A percentile compares a stretch with the other conserved stretches of the same genome.
phyloP scores from a whole-genome alignment of 2,113 vertebrate genomes.

The Microcebus murinus region DNA sequence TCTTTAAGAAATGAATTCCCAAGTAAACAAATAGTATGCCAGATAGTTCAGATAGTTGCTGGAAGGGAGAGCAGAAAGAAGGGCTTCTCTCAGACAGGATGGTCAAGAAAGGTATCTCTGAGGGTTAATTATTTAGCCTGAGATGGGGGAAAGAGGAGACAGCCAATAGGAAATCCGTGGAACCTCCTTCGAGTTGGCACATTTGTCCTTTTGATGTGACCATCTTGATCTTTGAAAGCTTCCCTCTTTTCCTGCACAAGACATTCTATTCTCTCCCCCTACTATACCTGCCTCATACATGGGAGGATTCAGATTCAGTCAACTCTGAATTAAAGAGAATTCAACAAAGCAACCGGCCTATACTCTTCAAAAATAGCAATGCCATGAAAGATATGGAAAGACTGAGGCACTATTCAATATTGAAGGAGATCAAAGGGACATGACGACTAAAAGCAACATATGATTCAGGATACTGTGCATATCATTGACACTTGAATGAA shows the following conservation, averaged over 20 bases:
- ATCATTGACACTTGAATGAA: background rate
- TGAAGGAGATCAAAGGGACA: background rate
- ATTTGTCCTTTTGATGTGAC: background rate
- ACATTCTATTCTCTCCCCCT: background rate
- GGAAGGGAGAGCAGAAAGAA: background rate
- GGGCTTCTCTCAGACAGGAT: background rate
- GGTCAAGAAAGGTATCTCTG: background rate
- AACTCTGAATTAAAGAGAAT: background rate
- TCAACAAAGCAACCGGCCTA: background rate
- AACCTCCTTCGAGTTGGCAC: background rate
- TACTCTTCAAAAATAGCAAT: background rate
- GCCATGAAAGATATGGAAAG: background rate
- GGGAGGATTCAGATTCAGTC: no score
- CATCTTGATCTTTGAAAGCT: background rate
- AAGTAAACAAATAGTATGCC: background rate
- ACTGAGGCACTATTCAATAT: background rate
- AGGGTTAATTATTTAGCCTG: background rate
- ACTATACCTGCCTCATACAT: background rate
- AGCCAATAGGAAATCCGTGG: background rate
- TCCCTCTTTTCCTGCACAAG: background rate
- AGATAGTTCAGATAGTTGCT: background rate
- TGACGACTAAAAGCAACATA: background rate
- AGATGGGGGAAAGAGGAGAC: background rate
- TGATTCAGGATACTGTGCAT: background rate
- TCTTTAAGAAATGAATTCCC: background rate